Conservation (phyloP, 2,797 vertebrate species). For the Thaleichthys pacificus region DNA sequence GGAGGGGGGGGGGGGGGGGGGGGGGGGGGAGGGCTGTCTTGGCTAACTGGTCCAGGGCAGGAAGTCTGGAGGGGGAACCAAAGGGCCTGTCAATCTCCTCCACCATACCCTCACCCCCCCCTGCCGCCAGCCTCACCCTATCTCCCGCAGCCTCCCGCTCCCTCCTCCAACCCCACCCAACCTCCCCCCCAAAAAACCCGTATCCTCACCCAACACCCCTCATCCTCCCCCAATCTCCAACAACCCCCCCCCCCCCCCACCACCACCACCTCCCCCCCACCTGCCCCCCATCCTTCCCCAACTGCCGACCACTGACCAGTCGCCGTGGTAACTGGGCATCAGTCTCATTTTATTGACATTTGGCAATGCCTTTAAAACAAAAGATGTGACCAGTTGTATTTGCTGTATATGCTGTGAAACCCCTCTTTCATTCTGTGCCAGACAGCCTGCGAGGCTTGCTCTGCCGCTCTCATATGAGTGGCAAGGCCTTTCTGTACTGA, state of each 20-base stretch:
- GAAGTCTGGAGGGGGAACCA: constrained; percentile 46
- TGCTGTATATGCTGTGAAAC: constrained; percentile 48
- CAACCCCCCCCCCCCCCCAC: not conserved
- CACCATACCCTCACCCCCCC: constrained; percentile 27
- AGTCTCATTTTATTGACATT: constrained; percentile 47
- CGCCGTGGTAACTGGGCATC: constrained; percentile 53
- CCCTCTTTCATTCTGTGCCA: constrained; percentile 62
- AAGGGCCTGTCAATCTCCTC: constrained; percentile 36
- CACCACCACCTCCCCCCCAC: too few relatives aligned
- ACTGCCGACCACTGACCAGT: constrained; percentile 31
- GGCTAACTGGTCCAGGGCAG: constrained; percentile 45
- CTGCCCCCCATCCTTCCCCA: not conserved
- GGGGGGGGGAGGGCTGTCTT: constrained; percentile 22
- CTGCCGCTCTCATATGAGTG: constrained; percentile 62
- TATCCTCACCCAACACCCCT: too few relatives aligned
- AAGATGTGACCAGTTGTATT: constrained; percentile 54
- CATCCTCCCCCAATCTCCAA: not conserved
- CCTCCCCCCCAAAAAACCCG: too few relatives aligned
- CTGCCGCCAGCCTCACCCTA: constrained; percentile 26
- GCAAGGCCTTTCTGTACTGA: constrained; percentile 49
- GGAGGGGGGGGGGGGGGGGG: constrained; percentile 18
- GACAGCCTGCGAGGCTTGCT: constrained; percentile 53
- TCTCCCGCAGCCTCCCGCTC: constrained; percentile 2
- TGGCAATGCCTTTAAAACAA: constrained; percentile 35
- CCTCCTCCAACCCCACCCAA: too few relatives aligned